Evolutionary conservation across 2,113 vertebrate species (phyloP), one percentile per base, ranked within the genome.

Genomic region (Cavia porcellus): DNA sequence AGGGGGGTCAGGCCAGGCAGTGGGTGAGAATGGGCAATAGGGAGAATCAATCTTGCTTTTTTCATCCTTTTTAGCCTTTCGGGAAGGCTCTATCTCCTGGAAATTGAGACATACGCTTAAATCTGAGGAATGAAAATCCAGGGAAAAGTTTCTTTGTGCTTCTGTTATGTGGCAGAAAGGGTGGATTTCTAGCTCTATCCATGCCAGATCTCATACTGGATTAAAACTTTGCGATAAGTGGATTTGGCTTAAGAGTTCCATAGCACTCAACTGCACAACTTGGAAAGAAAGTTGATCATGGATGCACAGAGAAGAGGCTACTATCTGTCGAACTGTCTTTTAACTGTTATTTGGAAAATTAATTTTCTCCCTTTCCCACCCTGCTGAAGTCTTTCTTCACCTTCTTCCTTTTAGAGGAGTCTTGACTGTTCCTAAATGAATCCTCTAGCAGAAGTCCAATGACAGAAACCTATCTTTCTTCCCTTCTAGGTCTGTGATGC

Each of bases 11-110:
- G 57, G 82, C 14, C 1, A 35, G 47, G 66, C 50, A 32, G 62
- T 72, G 92, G 35, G 64, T 86, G 86, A 91, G 93, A 89, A 50
- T 66, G 94, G 93, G 72, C 86, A 62, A n/a, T 14, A 74, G 68
- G 38, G 89, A 88, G 50, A 89, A 57, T 50, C n/a, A 52, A 28
- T 77, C 62, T 90, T 86, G 74, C 77, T 85, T 89, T 90, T 38
- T 50, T 30, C 35, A 85, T 55, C 77, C 22, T 19, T 13, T 47
- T 79, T 83, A 75, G 42, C 30, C 57, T 93, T 97, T 72, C 81
- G 66, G 64, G 64, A 94, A 92, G 83, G 66, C 15, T 2, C 88
- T 95, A 72, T 24, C 85, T 97, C 50, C 72, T 57, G 62, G 90
- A 91, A 83, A 68, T 55, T 22, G 77, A 95, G 66, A 59, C 90